Evolutionary conservation across 2,888 invertebrate species (phyloP).

Genomic region (Alentia gelatinosa): DNA sequence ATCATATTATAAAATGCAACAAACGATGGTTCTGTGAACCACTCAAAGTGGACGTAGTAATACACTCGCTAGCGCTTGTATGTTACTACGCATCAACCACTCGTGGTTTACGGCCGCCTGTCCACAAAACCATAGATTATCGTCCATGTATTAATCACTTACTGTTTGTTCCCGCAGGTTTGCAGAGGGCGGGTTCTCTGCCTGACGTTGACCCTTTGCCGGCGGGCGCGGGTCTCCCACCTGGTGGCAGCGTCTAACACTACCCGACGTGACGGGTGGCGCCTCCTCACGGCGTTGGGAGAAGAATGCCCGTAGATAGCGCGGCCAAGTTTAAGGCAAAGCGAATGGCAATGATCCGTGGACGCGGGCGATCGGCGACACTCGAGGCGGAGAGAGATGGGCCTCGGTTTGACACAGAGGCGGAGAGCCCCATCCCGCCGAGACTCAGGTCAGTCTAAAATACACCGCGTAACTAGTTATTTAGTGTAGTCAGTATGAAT

Average conservation of each 20-base stretch:
- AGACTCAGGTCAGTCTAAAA: not conserved
- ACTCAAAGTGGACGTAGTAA: too few species aligned
- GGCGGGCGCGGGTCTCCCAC: not conserved
- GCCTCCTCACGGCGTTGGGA: not conserved
- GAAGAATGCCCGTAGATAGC: conserved; percentile 45
- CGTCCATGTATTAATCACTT: too few species aligned
- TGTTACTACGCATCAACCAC: too few species aligned
- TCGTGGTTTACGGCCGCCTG: too few species aligned
- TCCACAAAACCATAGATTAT: too few species aligned
- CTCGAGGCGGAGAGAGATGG: conserved; percentile 17
- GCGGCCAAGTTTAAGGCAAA: conserved; percentile 46
- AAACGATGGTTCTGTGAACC: too few species aligned
- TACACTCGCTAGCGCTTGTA: too few species aligned
- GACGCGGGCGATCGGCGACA: conserved; percentile 15
- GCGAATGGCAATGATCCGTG: conserved; percentile 50
- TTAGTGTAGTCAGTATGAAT: too few species aligned
- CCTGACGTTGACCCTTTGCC: not conserved
- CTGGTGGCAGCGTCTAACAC: not conserved
- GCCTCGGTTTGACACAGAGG: conserved; percentile 19
- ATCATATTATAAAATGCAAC: too few species aligned
- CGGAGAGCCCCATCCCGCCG: conserved; percentile 48
- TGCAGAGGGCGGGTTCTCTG: not conserved
- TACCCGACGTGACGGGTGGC: not conserved
- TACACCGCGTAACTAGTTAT: too few species aligned
- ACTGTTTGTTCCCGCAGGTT: not conserved